Evolutionary conservation across 2,113 vertebrate species (phyloP), one percentile per base, ranked within the genome.

Genomic region (Pituophis catenifer): DNA sequence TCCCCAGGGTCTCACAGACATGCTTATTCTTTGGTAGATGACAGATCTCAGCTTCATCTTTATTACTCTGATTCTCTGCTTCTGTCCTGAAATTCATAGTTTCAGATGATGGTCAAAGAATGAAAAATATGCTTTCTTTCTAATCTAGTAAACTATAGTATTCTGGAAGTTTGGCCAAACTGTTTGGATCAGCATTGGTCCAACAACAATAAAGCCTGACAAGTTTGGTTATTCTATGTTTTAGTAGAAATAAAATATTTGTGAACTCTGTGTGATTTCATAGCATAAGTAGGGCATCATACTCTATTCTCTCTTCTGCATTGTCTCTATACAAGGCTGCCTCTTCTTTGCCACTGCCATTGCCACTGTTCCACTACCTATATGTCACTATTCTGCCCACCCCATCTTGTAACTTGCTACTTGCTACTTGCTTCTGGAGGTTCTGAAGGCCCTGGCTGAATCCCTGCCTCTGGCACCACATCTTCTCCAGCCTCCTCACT

Each of bases 11-110:
- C 91, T 98, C 98, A 0, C 98, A 98, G 89, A 98, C 98, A 0
- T 98, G 98, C 91, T 98, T 97, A 0, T 98, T 98, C 94, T 99
- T 98, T 93, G 98, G 97, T 96, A 98, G 97, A 89, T 96, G 97
- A 95, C 92, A 97, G 90, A 98, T 97, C 6, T 97, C 98, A 0
- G 98, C 98, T 93, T 98, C 98, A 97, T 98, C 98, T 94, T 98
- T 98, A 96, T 95, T 98, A 5, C 97, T 97, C 96, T 97, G 94
- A 59, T 94, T 97, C 96, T 98, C 98, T 0, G 94, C 97, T 0
- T 97, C 97, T 6, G 96, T 96, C 95, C 99, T 99, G 93, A 55
- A 44, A 58, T 52, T 92, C 86, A 96, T 3, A 87, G 92, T 23
- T 48, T 0, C 0, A 0, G 12, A 57, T 52, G 0, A 3, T 93